These are phyloP conservation scores for Acromyrmex echinatior DNA, from an alignment of 1,140 invertebrate genomes.

Conservation along the genomic window DNA sequence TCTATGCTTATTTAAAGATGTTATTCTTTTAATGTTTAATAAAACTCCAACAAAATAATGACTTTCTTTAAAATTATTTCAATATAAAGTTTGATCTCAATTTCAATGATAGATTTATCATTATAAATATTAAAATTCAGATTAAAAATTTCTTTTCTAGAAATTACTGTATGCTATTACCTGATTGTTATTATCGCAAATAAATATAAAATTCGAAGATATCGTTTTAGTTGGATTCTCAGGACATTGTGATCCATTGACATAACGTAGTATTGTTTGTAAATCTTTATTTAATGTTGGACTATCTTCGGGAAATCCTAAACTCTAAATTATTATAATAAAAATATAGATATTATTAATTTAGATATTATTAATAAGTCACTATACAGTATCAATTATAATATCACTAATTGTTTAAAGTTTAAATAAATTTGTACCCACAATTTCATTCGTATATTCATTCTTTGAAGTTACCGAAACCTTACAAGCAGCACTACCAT, in stretches of 20 bases:
- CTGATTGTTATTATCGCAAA: slow-evolving; percentile 82
- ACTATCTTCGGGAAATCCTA: slow-evolving; percentile 84
- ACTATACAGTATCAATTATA: neutral
- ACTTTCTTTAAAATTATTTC: neutral
- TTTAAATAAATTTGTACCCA: slow-evolving; percentile 78
- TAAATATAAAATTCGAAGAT: slow-evolving; percentile 84
- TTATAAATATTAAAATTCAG: neutral
- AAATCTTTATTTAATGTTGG: slow-evolving; percentile 78
- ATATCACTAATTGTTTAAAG: slow-evolving; percentile 13
- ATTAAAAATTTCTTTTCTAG: neutral
- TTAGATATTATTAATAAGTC: neutral
- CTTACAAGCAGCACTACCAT: slow-evolving; percentile 86
- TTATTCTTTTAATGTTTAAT: slow-evolving; percentile 6
- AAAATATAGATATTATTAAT: neutral
- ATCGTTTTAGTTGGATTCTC: slow-evolving; percentile 80
- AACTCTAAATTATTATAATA: slow-evolving; percentile 80
- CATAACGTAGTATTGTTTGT: slow-evolving; percentile 82
- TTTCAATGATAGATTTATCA: neutral
- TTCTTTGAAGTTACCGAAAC: slow-evolving; percentile 76
- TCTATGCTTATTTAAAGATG: slow-evolving; percentile 14
- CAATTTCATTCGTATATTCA: slow-evolving; percentile 83
- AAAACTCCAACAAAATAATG: neutral
- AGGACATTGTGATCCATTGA: slow-evolving; percentile 84
- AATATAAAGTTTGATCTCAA: neutral
- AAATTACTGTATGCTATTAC: slow-evolving; percentile 76